Evolutionary conservation across 2,888 invertebrate species (phyloP), one percentile per base, ranked within the genome.

Genomic region (Elegia similella): DNA sequence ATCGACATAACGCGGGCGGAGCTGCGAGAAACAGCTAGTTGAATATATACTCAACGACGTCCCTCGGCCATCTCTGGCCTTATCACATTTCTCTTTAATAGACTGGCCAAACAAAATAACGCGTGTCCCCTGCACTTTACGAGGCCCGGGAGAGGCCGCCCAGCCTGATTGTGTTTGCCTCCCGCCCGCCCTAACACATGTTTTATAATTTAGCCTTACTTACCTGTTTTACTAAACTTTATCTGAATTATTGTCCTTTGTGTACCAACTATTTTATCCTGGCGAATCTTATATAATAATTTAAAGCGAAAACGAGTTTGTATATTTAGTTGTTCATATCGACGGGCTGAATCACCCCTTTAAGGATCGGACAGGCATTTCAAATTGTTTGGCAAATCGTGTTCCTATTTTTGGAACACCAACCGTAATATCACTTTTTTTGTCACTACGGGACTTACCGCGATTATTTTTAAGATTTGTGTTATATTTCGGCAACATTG

Each of bases 61-160:
- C 43, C 43, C 43, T 15, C 13, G 47, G 47, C 47, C 30, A 48
- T 48, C 30, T 30, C 30, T 32, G 30, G 47, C 47, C 47, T 44
- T 48, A 48, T 48, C 47, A 48, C 47, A 48, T 48, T 48, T 48
- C 13, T 30, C 12, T 48, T 17, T 48, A 48, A 48, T 48, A 48
- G 47, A 30, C 47, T 32, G 30, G 13, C n/a, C 47, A 48, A 48
- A 48, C 47, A 48, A 48, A n/a, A 29, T 47, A 29, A 30, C 47
- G 47, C 30, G 47, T 48, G 23, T 23, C 23, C 47, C 47, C 47
- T 12, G 15, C 30, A 23, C 7, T 48, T 48, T 48, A 48, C 47
- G 47, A 48, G 47, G n/a, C 30, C 47, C 47, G 7, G 47, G 47
- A 29, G 47, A n/a, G 23, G 23, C 23, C 47, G 6, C 13, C 47